Evolutionary conservation across 2,888 invertebrate genomes (phyloP), one percentile per base, ranked within the genome.

Genomic region (Crocallis elinguaria): DNA sequence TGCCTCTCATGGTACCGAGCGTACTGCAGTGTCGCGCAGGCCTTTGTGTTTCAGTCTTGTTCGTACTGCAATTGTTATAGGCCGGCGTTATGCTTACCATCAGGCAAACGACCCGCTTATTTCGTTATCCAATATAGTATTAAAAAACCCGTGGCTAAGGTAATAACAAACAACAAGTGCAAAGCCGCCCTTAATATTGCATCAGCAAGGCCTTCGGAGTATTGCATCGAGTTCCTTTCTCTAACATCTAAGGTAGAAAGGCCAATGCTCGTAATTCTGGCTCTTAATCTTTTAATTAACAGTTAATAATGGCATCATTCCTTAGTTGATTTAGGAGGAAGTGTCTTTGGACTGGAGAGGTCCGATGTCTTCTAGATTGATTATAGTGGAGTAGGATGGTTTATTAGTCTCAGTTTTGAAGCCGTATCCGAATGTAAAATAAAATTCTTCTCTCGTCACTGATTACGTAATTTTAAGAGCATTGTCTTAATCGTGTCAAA

Each of bases 201-300:
- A 53, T 48, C 53, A 53, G 46, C 13, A 37, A 53, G 48, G 36
- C 53, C 53, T 53, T 53, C 48, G 37, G 27, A 32, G 19, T 37
- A 48, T 38, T 53, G 48, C 53, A 48, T 25, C 32, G 37, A 48
- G 46, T 53, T 37, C 53, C 53, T 48, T 53, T 53, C 52, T 52
- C 53, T 53, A 48, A 43, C 46, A 37, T 41, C 48, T 35, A 30
- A 42, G 12, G 42, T 32, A 45, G 35, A 43, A 33, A 51, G 45
- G 51, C 44, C 51, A 45, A 45, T 39, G 23, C 29, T 33, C 25
- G 25, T 9, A n/a, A 14, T 39, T 45, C 39, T 12, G 17, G 30
- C 43, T 30, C 30, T 13, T 17, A 17, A 14, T 41, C 49, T 16
- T 36, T 23, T 42, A 23, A 42, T 13, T 39, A 39, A 29, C 27